These are phyloP conservation scores for Propithecus perrieri DNA, from an alignment of 2,797 vertebrate genomes.

Conservation along the genomic window DNA sequence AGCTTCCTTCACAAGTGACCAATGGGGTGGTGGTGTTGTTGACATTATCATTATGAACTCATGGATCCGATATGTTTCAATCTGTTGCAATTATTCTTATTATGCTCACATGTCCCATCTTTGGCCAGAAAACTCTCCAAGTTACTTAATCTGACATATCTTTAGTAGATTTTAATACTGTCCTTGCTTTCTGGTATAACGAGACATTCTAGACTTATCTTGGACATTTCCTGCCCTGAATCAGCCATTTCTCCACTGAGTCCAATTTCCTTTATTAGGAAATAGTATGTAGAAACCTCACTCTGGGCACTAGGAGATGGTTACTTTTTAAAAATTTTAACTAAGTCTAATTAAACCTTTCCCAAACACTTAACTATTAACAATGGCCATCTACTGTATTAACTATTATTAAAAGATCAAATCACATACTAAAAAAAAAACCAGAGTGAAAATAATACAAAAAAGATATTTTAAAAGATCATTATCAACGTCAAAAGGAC, in stretches of 20 bases:
- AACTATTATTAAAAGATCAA: conserved; percentile 36
- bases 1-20: not conserved
- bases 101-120: not conserved
- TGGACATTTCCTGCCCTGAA: not conserved
- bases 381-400: not conserved
- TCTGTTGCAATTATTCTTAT: conserved; percentile 1
- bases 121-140: not conserved
- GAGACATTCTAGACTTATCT: not conserved
- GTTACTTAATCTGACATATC: not conserved
- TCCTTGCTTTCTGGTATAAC: not conserved
- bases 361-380: conserved; percentile 24
- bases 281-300: not conserved
- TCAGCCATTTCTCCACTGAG: not conserved
- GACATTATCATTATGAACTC: not conserved
- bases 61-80: not conserved
- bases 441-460: not conserved
- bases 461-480: conserved; percentile 10
- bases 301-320: not conserved
- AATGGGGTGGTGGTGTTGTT: not conserved
- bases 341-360: conserved; percentile 7
- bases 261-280: not conserved
- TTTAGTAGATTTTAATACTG: not conserved
- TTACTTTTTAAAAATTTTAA: not conserved
- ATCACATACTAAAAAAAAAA: not conserved
- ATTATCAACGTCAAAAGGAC: conserved; percentile 20